Conservation (phyloP, 2,888 invertebrate species). For the Ennomos erosarius region DNA sequence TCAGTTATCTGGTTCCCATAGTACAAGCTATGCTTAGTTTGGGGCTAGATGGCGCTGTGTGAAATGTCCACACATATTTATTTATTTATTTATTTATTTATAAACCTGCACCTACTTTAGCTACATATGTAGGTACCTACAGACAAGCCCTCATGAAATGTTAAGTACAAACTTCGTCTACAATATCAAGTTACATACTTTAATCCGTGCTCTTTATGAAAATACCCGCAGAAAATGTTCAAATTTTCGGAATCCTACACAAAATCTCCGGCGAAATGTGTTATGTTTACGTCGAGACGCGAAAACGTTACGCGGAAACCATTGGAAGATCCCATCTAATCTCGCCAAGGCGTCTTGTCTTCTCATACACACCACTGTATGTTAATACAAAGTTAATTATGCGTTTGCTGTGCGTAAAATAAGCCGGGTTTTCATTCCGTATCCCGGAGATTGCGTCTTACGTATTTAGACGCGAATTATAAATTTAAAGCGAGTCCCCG, state of each 20-base stretch:
- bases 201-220: constrained; percentile 38
- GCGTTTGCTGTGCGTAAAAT: constrained; percentile 73
- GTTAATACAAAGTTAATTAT: constrained; percentile 79
- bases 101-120: neutral
- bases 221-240: constrained; percentile 37
- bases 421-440: constrained; percentile 56
- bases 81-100: too few species aligned
- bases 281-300: constrained; percentile 28
- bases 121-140: neutral
- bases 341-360: constrained; percentile 50
- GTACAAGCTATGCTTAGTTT: too few species aligned
- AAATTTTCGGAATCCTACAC: constrained; percentile 36
- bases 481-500: constrained; percentile 48
- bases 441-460: constrained; percentile 58
- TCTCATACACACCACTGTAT: constrained; percentile 48
- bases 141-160: constrained; percentile 18
- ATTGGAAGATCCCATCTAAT: constrained; percentile 57
- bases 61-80: too few species aligned
- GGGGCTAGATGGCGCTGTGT: too few species aligned
- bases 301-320: constrained; percentile 36
- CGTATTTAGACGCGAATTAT: constrained; percentile 56
- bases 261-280: constrained; percentile 35
- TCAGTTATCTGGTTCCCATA: too few species aligned
- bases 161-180: constrained; percentile 33
- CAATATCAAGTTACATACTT: constrained; percentile 33